Conservation (phyloP, 2,888 invertebrate species). For the Sialis lutaria region DNA sequence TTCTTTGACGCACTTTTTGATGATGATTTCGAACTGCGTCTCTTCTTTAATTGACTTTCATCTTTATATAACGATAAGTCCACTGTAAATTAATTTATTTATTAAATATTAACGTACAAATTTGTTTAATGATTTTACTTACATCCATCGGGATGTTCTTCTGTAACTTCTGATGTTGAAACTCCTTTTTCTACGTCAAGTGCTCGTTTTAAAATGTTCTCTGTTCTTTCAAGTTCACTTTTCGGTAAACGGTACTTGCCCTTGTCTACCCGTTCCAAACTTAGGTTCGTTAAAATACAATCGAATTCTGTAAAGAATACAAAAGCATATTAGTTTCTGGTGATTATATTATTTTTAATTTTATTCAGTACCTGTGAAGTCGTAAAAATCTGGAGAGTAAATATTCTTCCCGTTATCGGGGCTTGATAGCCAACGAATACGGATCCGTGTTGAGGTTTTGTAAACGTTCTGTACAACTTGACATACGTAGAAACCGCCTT, state of each 20-base stretch:
- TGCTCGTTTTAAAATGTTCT: slow-evolving; percentile 69
- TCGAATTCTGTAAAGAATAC: slow-evolving; percentile 49
- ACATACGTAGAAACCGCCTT: slow-evolving; percentile 76
- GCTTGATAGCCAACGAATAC: slow-evolving; percentile 79
- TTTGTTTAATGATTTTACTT: slow-evolving; percentile 24
- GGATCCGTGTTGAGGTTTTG: slow-evolving; percentile 66
- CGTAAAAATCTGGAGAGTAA: slow-evolving; percentile 81
- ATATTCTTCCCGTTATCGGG: slow-evolving; percentile 45
- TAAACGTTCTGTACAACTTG: slow-evolving; percentile 84
- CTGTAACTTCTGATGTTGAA: slow-evolving; percentile 43
- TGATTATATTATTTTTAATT: neutral
- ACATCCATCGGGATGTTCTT: slow-evolving; percentile 76
- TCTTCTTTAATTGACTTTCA: slow-evolving; percentile 52
- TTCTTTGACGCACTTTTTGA: slow-evolving; percentile 17
- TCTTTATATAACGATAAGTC: slow-evolving; percentile 45
- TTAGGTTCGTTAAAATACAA: slow-evolving; percentile 73
- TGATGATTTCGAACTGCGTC: slow-evolving; percentile 8
- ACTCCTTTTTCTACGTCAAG: slow-evolving; percentile 64
- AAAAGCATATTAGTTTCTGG: neutral
- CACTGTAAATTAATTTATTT: slow-evolving; percentile 33
- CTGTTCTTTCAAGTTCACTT: slow-evolving; percentile 59
- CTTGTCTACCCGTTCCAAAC: slow-evolving; percentile 53
- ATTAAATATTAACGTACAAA: neutral
- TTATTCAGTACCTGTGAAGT: slow-evolving; percentile 47
- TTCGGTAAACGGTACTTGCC: slow-evolving; percentile 51